A percentile compares a stretch with the other conserved stretches of the same genome.
These are phyloP conservation scores for Corvus moneduloides DNA, from an alignment of 2,113 vertebrate species.

Conservation along the genomic window DNA sequence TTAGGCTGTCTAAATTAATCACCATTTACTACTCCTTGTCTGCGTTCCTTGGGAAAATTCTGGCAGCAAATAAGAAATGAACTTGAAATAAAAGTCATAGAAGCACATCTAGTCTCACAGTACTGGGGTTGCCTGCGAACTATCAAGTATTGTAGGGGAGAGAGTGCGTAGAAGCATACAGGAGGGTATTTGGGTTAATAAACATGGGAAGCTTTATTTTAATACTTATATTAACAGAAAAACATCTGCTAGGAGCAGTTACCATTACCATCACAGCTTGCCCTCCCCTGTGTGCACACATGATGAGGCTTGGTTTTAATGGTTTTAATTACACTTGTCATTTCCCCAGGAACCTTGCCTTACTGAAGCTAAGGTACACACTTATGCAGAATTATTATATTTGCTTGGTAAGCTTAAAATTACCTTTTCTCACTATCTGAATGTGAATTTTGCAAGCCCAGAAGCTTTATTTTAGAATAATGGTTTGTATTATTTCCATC, in stretches of 20 bases:
- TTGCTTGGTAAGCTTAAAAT: not conserved
- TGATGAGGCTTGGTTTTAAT: not conserved
- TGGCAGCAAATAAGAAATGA: not conserved
- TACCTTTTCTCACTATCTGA: not conserved
- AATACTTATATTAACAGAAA: constrained; percentile 8
- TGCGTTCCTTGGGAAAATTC: constrained; percentile 14
- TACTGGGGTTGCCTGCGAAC: not conserved
- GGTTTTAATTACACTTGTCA: constrained; percentile 54
- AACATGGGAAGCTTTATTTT: constrained; percentile 15
- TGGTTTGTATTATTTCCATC: not conserved
- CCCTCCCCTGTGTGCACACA: not conserved
- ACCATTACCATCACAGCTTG: constrained; percentile 33
- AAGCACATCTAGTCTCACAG: not conserved
- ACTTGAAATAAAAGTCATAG: constrained; percentile 9
- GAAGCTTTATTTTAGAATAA: not conserved
- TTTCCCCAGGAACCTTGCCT: constrained; percentile 20
- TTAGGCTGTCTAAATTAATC: constrained; percentile 33
- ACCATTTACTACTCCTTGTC: constrained; percentile 4
- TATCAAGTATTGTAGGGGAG: not conserved
- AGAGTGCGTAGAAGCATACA: not conserved
- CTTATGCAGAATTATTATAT: not conserved
- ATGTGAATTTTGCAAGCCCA: not conserved
- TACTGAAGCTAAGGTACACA: not conserved
- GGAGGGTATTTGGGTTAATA: not conserved
- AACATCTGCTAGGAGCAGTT: constrained; percentile 26